Conservation (phyloP, 2,797 vertebrate genomes). For the Podarcis lilfordi region DNA sequence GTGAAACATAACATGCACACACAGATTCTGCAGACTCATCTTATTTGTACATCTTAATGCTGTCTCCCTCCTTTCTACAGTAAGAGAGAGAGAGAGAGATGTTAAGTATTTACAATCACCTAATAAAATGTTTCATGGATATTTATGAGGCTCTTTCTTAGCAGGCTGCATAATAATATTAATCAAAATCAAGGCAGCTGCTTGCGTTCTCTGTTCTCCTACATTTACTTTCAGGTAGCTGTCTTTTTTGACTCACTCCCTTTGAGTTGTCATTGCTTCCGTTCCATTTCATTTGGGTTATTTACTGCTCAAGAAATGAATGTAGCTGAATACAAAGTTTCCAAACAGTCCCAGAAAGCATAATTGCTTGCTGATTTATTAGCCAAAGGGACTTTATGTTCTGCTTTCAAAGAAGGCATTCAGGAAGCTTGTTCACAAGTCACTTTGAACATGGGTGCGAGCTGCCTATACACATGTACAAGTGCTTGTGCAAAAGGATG, state of each 20-base stretch:
- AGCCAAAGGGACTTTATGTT: slow-evolving; percentile 37
- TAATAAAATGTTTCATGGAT: slow-evolving; percentile 82
- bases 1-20: neutral
- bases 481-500: no score
- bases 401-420: neutral
- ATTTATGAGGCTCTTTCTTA: slow-evolving; percentile 81
- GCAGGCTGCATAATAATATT: slow-evolving; percentile 80
- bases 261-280: slow-evolving; percentile 57
- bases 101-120: slow-evolving; percentile 81
- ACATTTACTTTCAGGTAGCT: slow-evolving; percentile 42
- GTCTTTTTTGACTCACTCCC: slow-evolving; percentile 53
- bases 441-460: no score
- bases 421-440: neutral
- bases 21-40: slow-evolving; percentile 45
- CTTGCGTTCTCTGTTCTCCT: slow-evolving; percentile 70
- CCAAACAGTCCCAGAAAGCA: slow-evolving; percentile 69
- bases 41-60: slow-evolving; percentile 66
- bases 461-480: no score
- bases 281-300: slow-evolving; percentile 73
- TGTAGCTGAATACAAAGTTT: slow-evolving; percentile 65
- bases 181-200: slow-evolving; percentile 77
- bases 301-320: slow-evolving; percentile 71
- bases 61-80: slow-evolving; percentile 58
- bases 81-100: slow-evolving; percentile 74
- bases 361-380: slow-evolving; percentile 73